These are phyloP conservation scores for Mellivora capensis DNA, from an alignment of 2,113 vertebrate species.

Conservation along the genomic window DNA sequence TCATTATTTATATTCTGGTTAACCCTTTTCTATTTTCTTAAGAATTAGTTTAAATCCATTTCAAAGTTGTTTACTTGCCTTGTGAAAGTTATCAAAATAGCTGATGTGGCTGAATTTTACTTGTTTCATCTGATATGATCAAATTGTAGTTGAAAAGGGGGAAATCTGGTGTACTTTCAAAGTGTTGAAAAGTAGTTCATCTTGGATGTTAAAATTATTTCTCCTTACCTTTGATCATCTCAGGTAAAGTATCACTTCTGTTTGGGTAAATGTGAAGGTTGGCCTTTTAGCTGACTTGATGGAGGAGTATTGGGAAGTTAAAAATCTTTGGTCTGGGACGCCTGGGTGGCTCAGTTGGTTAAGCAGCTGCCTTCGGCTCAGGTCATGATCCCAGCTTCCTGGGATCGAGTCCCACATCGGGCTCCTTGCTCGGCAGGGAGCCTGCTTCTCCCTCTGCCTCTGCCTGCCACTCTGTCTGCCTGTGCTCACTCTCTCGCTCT, in stretches of 20 bases:
- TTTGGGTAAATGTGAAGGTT: constrained; percentile 1
- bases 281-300: neutral
- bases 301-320: neutral
- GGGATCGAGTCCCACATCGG: no score
- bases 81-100: neutral
- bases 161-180: neutral
- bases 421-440: no score
- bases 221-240: neutral
- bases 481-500: no score
- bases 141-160: neutral
- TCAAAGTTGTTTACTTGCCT: constrained; percentile 12
- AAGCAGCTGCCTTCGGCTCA: no score
- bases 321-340: neutral
- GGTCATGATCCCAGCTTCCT: no score
- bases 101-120: neutral
- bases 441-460: no score
- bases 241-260: neutral
- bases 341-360: no score
- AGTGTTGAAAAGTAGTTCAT: neutral
- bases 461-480: no score
- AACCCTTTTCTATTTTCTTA: constrained; percentile 3
- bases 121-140: neutral
- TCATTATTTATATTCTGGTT: neutral
- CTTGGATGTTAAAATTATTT: constrained; percentile 29
- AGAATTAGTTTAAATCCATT: constrained; percentile 6